Base-by-base conservation (phyloP, 1,140 invertebrate species). In the Saccostrea cuccullata region DNA sequence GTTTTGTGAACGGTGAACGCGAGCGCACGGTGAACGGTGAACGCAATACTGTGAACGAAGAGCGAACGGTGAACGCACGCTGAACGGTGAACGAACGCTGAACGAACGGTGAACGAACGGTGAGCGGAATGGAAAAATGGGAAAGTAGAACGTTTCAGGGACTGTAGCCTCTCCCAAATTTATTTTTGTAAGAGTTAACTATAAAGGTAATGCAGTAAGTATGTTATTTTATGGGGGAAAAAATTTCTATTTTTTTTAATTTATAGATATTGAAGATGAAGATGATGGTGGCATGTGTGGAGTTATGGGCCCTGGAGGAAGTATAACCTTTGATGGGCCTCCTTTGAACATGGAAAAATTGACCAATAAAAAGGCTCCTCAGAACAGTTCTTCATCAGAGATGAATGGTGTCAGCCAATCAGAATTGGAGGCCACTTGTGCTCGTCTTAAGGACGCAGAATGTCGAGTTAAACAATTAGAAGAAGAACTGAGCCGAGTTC, bases 401-500 rank as follows among this genome's bases (percentile, higher is more conserved):
- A 9, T 17, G 20, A 56, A 55, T 23, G 82, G 55, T 55, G 55
- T 93, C 23, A 87, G 90, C 58, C 84, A 90, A 20, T 15, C 70
- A 77, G 70, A 77, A 17, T 30, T 36, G 6, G 70, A 77, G 12
- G 2, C 23, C 26, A 77, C 30, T 26, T 26, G 13, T 36, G 70
- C 70, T 26, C 88, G 87, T 70, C 86, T 92, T 58, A 85, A 90
- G 56, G 70, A 58, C 12, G 86, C 91, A 20, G 89, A 92, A 82
- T 82, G 88, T 15, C 87, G 87, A 47, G 87, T 88, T 15, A 58
- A 77, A 86, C 85, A 89, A 60, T 56, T 84, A 30, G 91, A 93
- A 58, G 92, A 91, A 47, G 90, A 93, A 40, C 60, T 94, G 70
- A 87, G 91, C 20, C 90, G 91, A 64, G 92, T 90, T 23, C 55